Evolutionary conservation across 2,113 vertebrate genomes (phyloP).

Genomic region (Strix uralensis): DNA sequence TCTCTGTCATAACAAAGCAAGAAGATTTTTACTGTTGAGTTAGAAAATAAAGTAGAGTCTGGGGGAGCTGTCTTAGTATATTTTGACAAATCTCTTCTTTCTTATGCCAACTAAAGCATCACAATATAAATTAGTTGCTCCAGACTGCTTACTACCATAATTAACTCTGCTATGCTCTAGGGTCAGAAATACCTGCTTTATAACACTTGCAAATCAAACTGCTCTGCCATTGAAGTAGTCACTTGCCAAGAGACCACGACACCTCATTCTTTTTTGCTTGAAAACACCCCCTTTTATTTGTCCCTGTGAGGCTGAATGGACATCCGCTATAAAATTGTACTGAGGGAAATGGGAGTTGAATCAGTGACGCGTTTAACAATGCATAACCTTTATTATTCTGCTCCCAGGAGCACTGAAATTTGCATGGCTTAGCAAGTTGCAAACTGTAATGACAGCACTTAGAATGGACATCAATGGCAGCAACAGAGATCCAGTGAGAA

Average conservation of each 20-base stretch:
- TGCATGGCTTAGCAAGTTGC: conserved; percentile 57
- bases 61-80: neutral
- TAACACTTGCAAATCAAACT: conserved; percentile 63
- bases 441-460: conserved; percentile 37
- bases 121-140: conserved; percentile 30
- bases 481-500: neutral
- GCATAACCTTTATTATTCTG: conserved; percentile 40
- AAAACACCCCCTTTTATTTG: conserved; percentile 52
- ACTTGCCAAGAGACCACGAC: conserved; percentile 25
- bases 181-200: conserved; percentile 46
- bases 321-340: conserved; percentile 24
- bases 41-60: neutral
- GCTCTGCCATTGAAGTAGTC: conserved; percentile 31
- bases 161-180: conserved; percentile 17
- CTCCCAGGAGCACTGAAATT: conserved; percentile 53
- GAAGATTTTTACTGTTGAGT: neutral
- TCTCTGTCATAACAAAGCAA: neutral
- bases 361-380: conserved; percentile 1
- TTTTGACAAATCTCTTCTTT: conserved; percentile 22
- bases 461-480: neutral
- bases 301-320: conserved; percentile 33
- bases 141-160: neutral
- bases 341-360: conserved; percentile 54
- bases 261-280: conserved; percentile 41
- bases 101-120: conserved; percentile 2